Evolutionary conservation across 2,888 invertebrate species (phyloP).

Genomic region (Fabriciana adippe): DNA sequence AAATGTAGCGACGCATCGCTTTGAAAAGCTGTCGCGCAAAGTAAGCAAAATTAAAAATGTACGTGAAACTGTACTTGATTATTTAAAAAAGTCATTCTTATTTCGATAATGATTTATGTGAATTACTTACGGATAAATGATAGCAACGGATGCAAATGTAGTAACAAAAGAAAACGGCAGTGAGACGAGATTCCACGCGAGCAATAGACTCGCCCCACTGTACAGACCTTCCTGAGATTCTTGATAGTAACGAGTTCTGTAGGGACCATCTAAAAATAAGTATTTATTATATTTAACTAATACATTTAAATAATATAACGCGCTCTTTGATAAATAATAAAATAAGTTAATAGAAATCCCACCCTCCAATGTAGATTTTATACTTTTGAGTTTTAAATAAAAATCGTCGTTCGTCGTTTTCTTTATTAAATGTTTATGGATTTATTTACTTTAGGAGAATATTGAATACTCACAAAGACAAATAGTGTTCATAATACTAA

Average conservation of each 20-base stretch:
- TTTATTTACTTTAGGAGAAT: not conserved
- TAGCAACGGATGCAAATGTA: conserved; percentile 86
- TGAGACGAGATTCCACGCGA: conserved; percentile 91
- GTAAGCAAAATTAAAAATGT: too few species aligned
- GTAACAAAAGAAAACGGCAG: conserved; percentile 92
- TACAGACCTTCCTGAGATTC: conserved; percentile 95
- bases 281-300: not conserved
- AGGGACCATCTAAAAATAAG: conserved; percentile 85
- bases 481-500: conserved; percentile 86
- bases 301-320: not conserved
- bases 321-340: too few species aligned
- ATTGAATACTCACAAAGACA: conserved; percentile 83
- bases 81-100: too few species aligned
- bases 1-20: too few species aligned
- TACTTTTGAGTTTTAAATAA: too few species aligned
- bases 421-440: not conserved
- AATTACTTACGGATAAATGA: conserved; percentile 85
- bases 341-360: too few species aligned
- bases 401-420: too few species aligned
- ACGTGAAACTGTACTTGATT: too few species aligned
- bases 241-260: conserved; percentile 95
- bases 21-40: too few species aligned
- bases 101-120: too few species aligned
- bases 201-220: conserved; percentile 90
- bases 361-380: too few species aligned